Base-by-base conservation (phyloP, 2,888 invertebrate species). In the Arrhopalites spinosus region DNA sequence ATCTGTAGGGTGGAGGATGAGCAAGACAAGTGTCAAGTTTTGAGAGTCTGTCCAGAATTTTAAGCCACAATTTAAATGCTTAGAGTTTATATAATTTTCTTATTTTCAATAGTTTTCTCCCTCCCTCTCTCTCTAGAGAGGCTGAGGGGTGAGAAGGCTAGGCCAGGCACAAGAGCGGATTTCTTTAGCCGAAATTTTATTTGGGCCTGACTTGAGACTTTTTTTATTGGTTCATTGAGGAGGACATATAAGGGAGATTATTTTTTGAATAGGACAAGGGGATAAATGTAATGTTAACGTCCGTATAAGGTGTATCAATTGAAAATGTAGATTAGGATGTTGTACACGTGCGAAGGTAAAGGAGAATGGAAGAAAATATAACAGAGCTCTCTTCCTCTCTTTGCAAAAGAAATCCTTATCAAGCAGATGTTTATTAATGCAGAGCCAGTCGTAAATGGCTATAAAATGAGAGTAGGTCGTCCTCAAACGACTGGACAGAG, bases 391-490 rank as follows among this genome's bases (percentile, higher is more conserved):
- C 17, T 53, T 53, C 23, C 53, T 17, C 17, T 53, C 53, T 17
- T 17, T 53, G 3, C 7, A 5, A 53, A 53, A 53, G 5, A 11
- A 30, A 8, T 36, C n/a, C 20, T 36, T 64, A 64, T 64, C 64
- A 43, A 29, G 13, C 68, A 69, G 69, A 53, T 70, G 70, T 70
- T 70, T 70, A 70, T 70, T 70, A 70, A 70, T 70, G 70, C 70
- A 70, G 70, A 70, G 56, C 70, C 11, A 30, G 70, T 70, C 70
- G 70, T 70, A 70, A 70, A 70, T 70, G 70, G 70, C 70, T 70
- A 70, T 70, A 70, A 70, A 70, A 70, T 70, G 70, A 70, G 70
- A 70, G 70, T 70, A 70, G 70, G 70, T 70, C 70, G 56, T 25
- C 69, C 69, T n/a, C 8, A 70, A 70, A 70, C 70, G 56, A 70